phyloP scores from a whole-genome alignment of 2,888 invertebrate genomes.

The Axea sp. region DNA sequence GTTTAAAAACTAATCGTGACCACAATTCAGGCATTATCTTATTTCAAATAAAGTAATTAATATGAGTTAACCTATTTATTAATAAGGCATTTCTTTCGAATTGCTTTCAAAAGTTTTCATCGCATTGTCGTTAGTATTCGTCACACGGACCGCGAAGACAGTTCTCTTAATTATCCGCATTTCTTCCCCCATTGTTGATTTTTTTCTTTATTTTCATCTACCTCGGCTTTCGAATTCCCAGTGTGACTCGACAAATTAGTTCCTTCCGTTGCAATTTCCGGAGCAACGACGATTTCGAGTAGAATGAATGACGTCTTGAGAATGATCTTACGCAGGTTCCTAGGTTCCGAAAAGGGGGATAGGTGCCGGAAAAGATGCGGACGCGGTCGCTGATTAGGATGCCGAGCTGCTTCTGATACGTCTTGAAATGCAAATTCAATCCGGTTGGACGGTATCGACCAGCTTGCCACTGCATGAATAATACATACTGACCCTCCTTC shows the following conservation, averaged over 20 bases:
- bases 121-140: constrained; percentile 31
- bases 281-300: constrained; percentile 51
- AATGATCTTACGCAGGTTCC: constrained; percentile 49
- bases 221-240: constrained; percentile 48
- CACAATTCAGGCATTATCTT: too few relatives aligned
- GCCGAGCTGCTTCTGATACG: constrained; percentile 65
- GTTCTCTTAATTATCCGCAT: constrained; percentile 55
- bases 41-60: constrained; percentile 28
- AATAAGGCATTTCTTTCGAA: constrained; percentile 38
- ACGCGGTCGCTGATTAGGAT: constrained; percentile 61
- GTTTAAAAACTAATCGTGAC: too few relatives aligned
- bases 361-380: constrained; percentile 49
- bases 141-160: constrained; percentile 25
- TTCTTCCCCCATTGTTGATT: constrained; percentile 2
- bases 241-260: constrained; percentile 60
- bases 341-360: neutral
- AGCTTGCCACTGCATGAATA: constrained; percentile 70
- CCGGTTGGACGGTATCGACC: constrained; percentile 69
- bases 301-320: constrained; percentile 54
- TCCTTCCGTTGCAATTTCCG: constrained; percentile 62
- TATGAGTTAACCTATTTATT: constrained; percentile 17
- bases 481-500: constrained; percentile 67
- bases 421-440: constrained; percentile 73
- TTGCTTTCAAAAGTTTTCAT: constrained; percentile 20
- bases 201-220: constrained; percentile 23